phyloP scores from a whole-genome alignment of 2,113 vertebrate species.

The Albula goreensis region DNA sequence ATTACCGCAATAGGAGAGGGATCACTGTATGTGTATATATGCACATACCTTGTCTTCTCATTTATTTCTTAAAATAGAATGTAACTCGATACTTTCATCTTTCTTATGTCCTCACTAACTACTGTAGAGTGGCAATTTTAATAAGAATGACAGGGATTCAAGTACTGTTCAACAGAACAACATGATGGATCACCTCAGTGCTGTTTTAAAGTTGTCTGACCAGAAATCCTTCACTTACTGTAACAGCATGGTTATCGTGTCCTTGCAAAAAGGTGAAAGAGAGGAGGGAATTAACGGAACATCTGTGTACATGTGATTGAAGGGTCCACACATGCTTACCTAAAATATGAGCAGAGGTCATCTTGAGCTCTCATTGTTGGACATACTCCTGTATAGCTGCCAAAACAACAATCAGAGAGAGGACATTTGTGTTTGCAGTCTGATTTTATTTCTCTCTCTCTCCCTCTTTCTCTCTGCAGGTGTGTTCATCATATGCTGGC shows the following conservation, averaged over 20 bases:
- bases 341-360: neutral
- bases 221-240: neutral
- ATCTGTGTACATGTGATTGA: neutral
- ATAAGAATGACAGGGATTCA: neutral
- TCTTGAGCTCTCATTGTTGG: neutral
- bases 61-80: too few species aligned
- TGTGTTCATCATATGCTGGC: slow-evolving; percentile 98
- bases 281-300: too few species aligned
- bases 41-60: too few species aligned
- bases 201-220: neutral
- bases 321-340: neutral
- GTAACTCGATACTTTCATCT: too few species aligned
- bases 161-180: neutral
- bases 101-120: too few species aligned
- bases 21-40: too few species aligned
- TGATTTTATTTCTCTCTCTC: neutral
- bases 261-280: neutral
- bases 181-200: neutral
- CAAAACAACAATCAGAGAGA: too few species aligned
- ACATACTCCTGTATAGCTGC: too few species aligned
- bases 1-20: too few species aligned
- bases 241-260: neutral
- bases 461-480: slow-evolving; percentile 68
- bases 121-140: too few species aligned
- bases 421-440: too few species aligned